Conservation (phyloP, 2,888 invertebrate species). For the Leucophenga maculata region DNA sequence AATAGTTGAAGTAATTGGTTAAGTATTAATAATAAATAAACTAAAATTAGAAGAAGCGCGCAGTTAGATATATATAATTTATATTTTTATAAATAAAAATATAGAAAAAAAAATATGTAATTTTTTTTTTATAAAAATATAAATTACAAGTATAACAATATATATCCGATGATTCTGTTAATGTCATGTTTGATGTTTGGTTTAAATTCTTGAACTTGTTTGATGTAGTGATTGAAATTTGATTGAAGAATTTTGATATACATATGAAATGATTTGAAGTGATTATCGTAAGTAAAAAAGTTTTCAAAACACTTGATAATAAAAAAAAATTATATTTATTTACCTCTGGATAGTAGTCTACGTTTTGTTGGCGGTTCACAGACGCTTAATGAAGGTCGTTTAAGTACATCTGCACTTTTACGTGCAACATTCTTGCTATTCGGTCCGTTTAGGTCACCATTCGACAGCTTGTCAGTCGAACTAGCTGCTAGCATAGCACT, state of each 20-base stretch:
- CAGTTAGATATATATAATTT: too few relatives aligned
- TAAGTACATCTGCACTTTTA: constrained; percentile 56
- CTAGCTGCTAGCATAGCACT: constrained; percentile 36
- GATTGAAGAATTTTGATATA: too few relatives aligned
- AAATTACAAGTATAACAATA: too few relatives aligned
- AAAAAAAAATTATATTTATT: constrained; percentile 33
- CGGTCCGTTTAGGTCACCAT: constrained; percentile 30
- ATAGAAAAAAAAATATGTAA: too few relatives aligned
- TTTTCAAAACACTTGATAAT: too few relatives aligned
- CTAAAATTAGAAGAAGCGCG: too few relatives aligned
- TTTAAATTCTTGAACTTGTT: not conserved
- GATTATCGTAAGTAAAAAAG: too few relatives aligned
- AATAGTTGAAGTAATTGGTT: not conserved
- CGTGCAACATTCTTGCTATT: constrained; percentile 61
- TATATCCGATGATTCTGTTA: not conserved
- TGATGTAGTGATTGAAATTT: not conserved
- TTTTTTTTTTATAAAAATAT: too few relatives aligned
- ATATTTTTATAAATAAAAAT: too few relatives aligned
- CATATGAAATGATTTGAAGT: too few relatives aligned
- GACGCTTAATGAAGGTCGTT: constrained; percentile 39
- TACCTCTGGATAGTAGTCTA: constrained; percentile 63
- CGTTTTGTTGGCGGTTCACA: constrained; percentile 54
- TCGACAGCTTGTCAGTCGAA: constrained; percentile 29
- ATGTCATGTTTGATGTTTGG: not conserved
- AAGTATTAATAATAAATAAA: not conserved